Percentiles rank a stretch among this genome's conserved stretches.
These are phyloP conservation scores for Euura saliciscinereae DNA, from an alignment of 1,140 invertebrate species.

Conservation along the genomic window DNA sequence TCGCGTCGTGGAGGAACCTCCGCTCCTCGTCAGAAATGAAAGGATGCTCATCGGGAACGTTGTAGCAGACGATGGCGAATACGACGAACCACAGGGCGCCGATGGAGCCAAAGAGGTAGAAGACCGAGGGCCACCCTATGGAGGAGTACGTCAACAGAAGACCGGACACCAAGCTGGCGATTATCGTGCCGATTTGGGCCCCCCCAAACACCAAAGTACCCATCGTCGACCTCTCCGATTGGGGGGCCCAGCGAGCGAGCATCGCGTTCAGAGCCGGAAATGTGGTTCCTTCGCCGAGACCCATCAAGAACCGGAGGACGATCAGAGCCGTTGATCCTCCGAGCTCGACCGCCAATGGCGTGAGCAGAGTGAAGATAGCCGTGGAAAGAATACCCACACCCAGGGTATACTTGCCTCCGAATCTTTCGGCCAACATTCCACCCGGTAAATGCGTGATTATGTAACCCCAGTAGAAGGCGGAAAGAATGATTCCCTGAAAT, in stretches of 20 bases:
- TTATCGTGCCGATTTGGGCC: conserved; percentile 69
- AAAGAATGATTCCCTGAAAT: conserved; percentile 49
- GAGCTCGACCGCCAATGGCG: not conserved
- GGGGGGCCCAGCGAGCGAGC: conserved; percentile 72
- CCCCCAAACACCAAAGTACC: conserved; percentile 73
- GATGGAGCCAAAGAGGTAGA: conserved; percentile 80
- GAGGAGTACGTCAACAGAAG: conserved; percentile 68
- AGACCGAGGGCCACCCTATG: conserved; percentile 73
- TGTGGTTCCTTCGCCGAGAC: conserved; percentile 73
- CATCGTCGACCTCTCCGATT: conserved; percentile 69
- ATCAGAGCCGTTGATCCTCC: conserved; percentile 65
- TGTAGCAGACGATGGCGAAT: conserved; percentile 69
- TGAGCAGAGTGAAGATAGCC: conserved; percentile 43
- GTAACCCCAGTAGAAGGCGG: conserved; percentile 61
- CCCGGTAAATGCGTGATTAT: conserved; percentile 68
- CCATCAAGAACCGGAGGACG: conserved; percentile 67
- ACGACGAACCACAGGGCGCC: conserved; percentile 73
- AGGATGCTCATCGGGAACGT: conserved; percentile 78
- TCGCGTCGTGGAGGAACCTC: conserved; percentile 69
- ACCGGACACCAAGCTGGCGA: conserved; percentile 71
- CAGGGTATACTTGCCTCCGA: conserved; percentile 67
- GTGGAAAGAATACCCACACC: conserved; percentile 78
- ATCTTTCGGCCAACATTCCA: conserved; percentile 65
- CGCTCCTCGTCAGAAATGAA: conserved; percentile 78
- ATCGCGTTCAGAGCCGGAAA: conserved; percentile 73